Percentiles rank a stretch among this genome's conserved stretches.
These are phyloP conservation scores for Leucophenga montana DNA, from an alignment of 2,888 invertebrate species.

Conservation along the genomic window DNA sequence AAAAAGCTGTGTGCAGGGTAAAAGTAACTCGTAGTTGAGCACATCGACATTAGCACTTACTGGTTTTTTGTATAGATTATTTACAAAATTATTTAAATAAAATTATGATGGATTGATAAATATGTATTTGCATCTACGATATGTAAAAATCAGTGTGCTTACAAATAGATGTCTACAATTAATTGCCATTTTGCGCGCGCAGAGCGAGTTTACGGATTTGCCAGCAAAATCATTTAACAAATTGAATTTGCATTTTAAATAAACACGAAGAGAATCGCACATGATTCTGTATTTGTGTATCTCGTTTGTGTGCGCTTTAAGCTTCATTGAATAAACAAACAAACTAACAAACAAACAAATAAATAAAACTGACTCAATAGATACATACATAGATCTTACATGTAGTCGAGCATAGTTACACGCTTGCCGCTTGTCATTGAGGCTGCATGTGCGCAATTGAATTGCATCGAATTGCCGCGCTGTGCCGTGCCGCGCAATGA, in stretches of 20 bases:
- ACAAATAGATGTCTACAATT: conserved; percentile 14
- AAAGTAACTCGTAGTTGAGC: too few relatives aligned
- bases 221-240: conserved; percentile 28
- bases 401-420: conserved; percentile 23
- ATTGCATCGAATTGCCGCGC: conserved; percentile 19
- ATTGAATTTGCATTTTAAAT: conserved; percentile 26
- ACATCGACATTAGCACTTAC: too few relatives aligned
- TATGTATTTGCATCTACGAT: background rate
- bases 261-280: background rate
- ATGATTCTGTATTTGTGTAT: background rate
- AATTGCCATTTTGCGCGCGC: conserved; percentile 23
- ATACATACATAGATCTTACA: background rate
- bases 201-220: conserved; percentile 24
- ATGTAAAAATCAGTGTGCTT: background rate
- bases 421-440: too few relatives aligned
- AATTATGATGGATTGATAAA: conserved; percentile 21
- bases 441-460: conserved; percentile 6
- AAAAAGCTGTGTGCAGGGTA: too few relatives aligned
- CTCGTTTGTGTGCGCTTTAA: background rate
- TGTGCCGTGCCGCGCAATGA: conserved; percentile 29
- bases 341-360: conserved; percentile 28
- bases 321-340: conserved; percentile 34
- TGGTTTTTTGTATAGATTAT: background rate
- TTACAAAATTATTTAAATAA: conserved; percentile 6
- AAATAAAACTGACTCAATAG: background rate